Evolutionary conservation across 37 sponge, comb jelly and placozoan genomes (phyloP).

Genomic region (Halisarca cf. caerulea): DNA sequence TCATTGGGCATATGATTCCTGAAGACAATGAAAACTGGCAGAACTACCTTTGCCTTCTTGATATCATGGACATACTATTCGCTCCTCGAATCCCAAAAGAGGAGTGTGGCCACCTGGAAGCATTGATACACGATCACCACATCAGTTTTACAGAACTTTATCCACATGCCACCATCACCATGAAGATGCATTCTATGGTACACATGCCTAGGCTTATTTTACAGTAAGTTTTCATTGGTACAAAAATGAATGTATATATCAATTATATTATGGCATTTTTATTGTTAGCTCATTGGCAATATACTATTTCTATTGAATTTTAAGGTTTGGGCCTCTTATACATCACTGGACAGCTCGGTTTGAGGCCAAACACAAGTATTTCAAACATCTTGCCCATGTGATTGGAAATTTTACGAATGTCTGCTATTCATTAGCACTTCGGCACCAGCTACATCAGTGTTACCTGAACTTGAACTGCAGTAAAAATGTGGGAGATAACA

Average conservation of each 20-base stretch:
- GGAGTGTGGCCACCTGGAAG: not conserved
- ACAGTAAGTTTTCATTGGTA: not conserved
- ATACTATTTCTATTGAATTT: not conserved
- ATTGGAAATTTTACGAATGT: conserved; percentile 35
- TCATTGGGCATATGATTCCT: too few relatives aligned
- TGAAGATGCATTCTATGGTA: conserved; percentile 37
- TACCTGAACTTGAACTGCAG: conserved; percentile 8
- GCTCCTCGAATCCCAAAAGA: not conserved
- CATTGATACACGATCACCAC: not conserved
- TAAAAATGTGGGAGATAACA: not conserved
- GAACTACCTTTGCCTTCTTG: too few relatives aligned
- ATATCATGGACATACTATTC: too few relatives aligned
- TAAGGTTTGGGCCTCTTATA: conserved; percentile 21
- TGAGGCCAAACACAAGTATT: conserved; percentile 35
- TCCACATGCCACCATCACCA: conserved; percentile 5
- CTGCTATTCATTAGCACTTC: conserved; percentile 37
- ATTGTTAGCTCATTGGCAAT: not conserved
- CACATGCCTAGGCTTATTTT: conserved; percentile 35
- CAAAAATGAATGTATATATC: not conserved
- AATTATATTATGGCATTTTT: too few relatives aligned
- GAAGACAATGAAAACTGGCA: too few relatives aligned
- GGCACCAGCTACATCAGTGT: conserved; percentile 11
- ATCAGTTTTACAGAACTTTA: not conserved
- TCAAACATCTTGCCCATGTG: conserved; percentile 27
- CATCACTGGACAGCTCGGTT: conserved; percentile 32